phyloP scores from a whole-genome alignment of 1,140 invertebrate genomes.

The Stegodyphus dumicola region DNA sequence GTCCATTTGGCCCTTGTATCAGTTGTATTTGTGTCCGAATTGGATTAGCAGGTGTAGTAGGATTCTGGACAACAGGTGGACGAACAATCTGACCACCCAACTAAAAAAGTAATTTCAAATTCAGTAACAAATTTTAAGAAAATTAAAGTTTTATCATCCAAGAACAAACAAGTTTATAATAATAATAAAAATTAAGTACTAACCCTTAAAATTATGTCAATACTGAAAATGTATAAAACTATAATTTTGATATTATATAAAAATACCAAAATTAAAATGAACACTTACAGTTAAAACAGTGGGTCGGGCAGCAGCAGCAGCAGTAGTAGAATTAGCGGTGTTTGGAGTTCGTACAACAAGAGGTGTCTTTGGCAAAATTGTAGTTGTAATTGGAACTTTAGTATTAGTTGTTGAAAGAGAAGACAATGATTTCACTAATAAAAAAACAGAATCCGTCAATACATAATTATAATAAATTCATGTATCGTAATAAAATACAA shows the following conservation, averaged over 20 bases:
- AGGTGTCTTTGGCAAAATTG: conserved; percentile 61
- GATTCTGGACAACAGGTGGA: conserved; percentile 62
- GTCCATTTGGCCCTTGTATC: conserved; percentile 87
- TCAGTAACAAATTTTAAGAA: background rate
- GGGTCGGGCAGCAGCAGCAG: background rate
- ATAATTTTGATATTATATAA: background rate
- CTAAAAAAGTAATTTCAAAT: conserved; percentile 17
- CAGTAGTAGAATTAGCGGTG: conserved; percentile 9
- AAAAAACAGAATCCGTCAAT: background rate
- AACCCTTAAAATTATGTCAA: no score
- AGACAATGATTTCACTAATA: conserved; percentile 29
- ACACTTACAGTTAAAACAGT: conserved; percentile 60
- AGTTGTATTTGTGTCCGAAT: conserved; percentile 81
- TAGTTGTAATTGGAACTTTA: conserved; percentile 57
- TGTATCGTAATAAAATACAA: background rate
- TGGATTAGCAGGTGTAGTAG: conserved; percentile 69
- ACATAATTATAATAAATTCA: background rate
- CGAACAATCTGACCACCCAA: conserved; percentile 45
- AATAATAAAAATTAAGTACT: no score
- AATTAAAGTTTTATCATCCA: background rate
- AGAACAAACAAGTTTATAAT: no score
- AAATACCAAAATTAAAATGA: background rate
- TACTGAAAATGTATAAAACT: no score
- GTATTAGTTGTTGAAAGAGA: conserved; percentile 10
- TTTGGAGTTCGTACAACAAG: conserved; percentile 52